These are phyloP conservation scores for Corythornis cristatus DNA, from an alignment of 2,113 vertebrate genomes.

Conservation along the genomic window DNA sequence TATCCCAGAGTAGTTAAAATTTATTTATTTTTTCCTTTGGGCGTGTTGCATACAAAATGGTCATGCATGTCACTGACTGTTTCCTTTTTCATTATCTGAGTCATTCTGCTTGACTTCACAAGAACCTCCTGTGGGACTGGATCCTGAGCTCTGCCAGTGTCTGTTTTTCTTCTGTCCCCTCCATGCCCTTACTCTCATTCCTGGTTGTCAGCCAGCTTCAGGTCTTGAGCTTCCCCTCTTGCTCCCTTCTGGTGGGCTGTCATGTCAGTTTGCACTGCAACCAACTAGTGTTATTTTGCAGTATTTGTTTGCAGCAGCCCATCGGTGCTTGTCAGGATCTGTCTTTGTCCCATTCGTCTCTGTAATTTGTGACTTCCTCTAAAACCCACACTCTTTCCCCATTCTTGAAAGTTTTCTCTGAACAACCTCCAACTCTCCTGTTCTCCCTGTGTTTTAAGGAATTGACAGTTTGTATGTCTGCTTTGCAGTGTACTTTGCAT, in stretches of 20 bases:
- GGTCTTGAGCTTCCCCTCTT: background rate
- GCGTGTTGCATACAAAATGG: background rate
- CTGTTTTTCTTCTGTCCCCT: background rate
- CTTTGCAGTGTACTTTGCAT: background rate
- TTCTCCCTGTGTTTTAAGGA: background rate
- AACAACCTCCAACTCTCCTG: background rate
- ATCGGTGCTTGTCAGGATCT: background rate
- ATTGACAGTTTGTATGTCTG: background rate
- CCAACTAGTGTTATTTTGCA: background rate
- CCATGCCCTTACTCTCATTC: accelerated
- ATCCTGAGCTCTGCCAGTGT: accelerated
- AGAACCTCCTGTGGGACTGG: background rate
- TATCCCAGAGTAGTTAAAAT: background rate
- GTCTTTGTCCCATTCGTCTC: background rate
- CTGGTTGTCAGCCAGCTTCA: background rate
- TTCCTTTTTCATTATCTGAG: conserved; percentile 28
- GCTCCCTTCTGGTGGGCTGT: background rate
- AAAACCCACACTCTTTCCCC: background rate
- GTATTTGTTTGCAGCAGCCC: background rate
- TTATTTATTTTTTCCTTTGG: conserved; percentile 10
- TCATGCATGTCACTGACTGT: background rate
- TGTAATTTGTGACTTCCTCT: background rate
- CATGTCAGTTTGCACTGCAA: background rate
- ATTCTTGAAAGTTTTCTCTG: background rate
- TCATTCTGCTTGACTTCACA: background rate